A percentile compares a stretch with the other conserved stretches of the same genome.
These are phyloP conservation scores for Grapholita molesta DNA, from an alignment of 1,140 invertebrate species.

Conservation along the genomic window DNA sequence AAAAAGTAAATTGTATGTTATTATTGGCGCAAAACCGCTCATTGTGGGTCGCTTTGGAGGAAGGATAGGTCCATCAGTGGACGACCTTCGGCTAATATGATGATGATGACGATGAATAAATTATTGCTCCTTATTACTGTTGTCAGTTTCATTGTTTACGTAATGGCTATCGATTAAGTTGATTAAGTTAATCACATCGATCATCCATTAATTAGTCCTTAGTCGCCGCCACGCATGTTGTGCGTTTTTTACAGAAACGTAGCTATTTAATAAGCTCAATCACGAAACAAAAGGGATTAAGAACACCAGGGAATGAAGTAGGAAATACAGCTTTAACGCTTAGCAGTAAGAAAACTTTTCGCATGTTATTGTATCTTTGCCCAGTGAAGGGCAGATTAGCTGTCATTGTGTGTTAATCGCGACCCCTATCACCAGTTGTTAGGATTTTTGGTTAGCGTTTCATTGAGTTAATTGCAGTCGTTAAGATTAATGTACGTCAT, in stretches of 20 bases:
- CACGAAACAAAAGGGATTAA: not conserved
- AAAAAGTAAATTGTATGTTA: no score
- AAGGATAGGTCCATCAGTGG: no score
- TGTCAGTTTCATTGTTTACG: not conserved
- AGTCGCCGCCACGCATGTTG: not conserved
- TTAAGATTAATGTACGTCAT: not conserved
- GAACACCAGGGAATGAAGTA: not conserved
- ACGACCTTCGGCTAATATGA: no score
- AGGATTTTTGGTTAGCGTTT: not conserved
- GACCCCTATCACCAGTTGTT: not conserved
- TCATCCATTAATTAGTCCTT: not conserved
- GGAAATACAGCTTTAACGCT: not conserved
- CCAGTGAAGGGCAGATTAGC: not conserved
- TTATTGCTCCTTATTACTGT: not conserved
- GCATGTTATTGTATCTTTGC: not conserved
- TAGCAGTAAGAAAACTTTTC: not conserved
- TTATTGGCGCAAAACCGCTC: no score
- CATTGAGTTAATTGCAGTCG: not conserved
- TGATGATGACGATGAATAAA: no score
- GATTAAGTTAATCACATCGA: conserved; percentile 12
- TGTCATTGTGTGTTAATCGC: conserved; percentile 3
- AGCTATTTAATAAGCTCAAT: not conserved
- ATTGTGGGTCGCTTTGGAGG: no score
- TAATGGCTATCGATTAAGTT: conserved; percentile 2
- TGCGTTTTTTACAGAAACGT: not conserved